A percentile compares a stretch with the other conserved stretches of the same genome.
Evolutionary conservation across 2,888 invertebrate species (phyloP).

Genomic region (Willowsia nigromaculata): DNA sequence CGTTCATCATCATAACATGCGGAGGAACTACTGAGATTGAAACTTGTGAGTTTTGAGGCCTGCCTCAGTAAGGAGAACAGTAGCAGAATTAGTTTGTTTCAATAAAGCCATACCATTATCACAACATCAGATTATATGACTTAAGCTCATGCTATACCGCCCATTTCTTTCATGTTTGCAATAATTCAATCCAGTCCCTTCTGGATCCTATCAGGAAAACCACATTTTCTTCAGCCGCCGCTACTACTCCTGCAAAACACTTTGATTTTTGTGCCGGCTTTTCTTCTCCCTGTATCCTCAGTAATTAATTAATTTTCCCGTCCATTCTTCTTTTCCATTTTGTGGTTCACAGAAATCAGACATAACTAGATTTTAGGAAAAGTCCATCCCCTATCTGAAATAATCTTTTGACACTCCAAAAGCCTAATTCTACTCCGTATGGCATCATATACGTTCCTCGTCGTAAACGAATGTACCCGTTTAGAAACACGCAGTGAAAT

Average conservation of each 20-base stretch:
- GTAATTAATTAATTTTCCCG: constrained; percentile 1
- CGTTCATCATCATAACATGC: background rate
- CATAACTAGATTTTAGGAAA: background rate
- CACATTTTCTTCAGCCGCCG: background rate
- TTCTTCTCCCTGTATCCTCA: background rate
- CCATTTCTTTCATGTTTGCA: background rate
- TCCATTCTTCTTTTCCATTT: background rate
- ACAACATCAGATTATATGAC: background rate
- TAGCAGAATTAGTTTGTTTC: background rate
- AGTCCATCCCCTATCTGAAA: background rate
- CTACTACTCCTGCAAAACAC: background rate
- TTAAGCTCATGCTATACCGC: background rate
- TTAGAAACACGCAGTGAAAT: too few relatives aligned
- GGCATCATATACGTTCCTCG: too few relatives aligned
- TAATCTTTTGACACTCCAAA: background rate
- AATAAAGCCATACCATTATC: background rate
- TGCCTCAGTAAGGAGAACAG: too few relatives aligned
- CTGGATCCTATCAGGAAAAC: background rate
- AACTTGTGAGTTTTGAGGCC: background rate
- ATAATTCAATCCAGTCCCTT: background rate
- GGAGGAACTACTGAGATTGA: background rate
- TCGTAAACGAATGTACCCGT: too few relatives aligned
- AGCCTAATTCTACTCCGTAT: too few relatives aligned
- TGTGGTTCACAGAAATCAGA: background rate
- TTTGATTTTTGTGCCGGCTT: background rate